Base-by-base conservation (phyloP, 1,140 invertebrate genomes). In the Helicoverpa armigera region DNA sequence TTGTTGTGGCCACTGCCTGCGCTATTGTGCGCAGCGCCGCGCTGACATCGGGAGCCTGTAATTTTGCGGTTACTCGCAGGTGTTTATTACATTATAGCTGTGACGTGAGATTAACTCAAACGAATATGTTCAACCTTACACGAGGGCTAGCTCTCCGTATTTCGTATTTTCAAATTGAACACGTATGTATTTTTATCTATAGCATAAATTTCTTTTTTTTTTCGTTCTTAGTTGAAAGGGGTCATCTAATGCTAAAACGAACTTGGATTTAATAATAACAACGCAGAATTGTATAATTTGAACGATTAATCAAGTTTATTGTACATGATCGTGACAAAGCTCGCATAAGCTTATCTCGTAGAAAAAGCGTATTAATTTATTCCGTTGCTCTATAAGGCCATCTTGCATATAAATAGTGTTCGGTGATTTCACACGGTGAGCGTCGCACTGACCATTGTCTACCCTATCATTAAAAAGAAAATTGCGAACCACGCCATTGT, bases 51-150 rank as follows among this genome's bases (percentile, higher is more conserved):
- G 78, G 82, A 91, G 80, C 88, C 88, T 91, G 83, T 93, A 93
- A 94, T 94, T 92, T 92, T 90, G 91, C 87, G 91, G 93, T 91
- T 87, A 90, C 89, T 90, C 85, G 87, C 90, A 90, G 89, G 90
- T 90, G 89, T 88, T 89, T 88, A 90, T 88, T 89, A 83, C 83
- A 87, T 87, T 88, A 86, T 77, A 79, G 80, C 82, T 29, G 43
- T 50, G 67, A 67, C 60, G 61, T 69, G 51, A 70, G 77, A 82
- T 79, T 75, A 79, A 79, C 67, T 67, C 76, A 84, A 65, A 80
- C 74, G 31, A 70, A 77, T 79, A 51, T 53, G 53, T n/a, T 65
- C 18, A 14, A 69, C 65, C 77, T 65, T 65, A 83, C 67, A 43
- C 18, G 58, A 67, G 75, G 51, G 61, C 79, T 81, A 81, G 50